Evolutionary conservation across 2,113 vertebrate species (phyloP).

Genomic region (Trogon melanurus): DNA sequence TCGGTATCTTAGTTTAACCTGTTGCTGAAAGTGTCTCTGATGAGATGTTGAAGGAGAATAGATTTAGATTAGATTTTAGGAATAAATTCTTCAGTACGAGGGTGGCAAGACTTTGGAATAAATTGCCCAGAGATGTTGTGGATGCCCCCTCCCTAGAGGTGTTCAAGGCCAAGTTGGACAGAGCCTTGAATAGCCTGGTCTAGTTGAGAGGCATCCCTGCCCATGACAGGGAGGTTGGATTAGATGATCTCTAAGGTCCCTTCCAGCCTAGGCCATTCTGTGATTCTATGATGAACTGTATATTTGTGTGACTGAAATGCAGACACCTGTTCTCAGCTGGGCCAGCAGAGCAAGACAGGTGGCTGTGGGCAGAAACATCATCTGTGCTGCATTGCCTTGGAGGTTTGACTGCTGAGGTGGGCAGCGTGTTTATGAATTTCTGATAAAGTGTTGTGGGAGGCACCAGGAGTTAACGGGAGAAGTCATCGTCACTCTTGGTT

Average conservation of each 20-base stretch:
- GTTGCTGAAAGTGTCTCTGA: neutral
- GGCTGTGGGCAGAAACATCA: neutral
- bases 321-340: neutral
- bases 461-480: neutral
- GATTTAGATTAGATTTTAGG: too few relatives aligned
- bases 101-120: too few relatives aligned
- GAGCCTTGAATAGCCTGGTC: too few relatives aligned
- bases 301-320: neutral
- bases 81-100: too few relatives aligned
- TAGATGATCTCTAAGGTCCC: too few relatives aligned
- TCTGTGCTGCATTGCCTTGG: neutral
- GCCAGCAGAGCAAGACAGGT: neutral
- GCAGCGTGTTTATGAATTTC: constrained; percentile 11
- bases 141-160: too few relatives aligned
- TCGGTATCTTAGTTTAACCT: neutral
- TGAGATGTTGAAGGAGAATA: neutral
- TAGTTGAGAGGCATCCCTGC: too few relatives aligned
- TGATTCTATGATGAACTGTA: neutral
- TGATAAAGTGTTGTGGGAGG: constrained; percentile 7
- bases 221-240: too few relatives aligned
- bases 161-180: too few relatives aligned
- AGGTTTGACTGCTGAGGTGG: neutral
- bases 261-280: too few relatives aligned
- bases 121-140: too few relatives aligned
- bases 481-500: neutral